A percentile compares a stretch with the other conserved stretches of the same genome.
phyloP scores from a whole-genome alignment of 1,140 invertebrate genomes.

The Psix sp. region DNA sequence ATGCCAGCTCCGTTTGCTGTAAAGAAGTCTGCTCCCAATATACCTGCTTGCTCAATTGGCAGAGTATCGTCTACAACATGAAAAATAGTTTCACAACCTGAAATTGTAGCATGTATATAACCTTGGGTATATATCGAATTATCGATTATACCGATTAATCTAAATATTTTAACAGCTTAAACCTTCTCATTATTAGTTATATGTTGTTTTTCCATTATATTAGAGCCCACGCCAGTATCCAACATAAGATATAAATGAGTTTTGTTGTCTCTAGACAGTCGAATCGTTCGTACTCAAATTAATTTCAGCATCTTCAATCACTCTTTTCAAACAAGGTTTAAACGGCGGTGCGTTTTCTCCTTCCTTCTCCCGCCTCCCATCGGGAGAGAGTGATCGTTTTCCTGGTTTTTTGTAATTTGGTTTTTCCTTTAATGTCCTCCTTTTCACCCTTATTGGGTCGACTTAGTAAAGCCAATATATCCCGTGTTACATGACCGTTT shows the following conservation, averaged over 20 bases:
- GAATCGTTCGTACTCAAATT: constrained; percentile 5
- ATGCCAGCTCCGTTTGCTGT: constrained; percentile 4
- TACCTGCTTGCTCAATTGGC: constrained; percentile 12
- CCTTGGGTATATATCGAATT: constrained; percentile 5
- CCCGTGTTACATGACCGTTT: too few species aligned
- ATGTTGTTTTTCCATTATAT: constrained; percentile 4
- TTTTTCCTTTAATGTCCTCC: neutral
- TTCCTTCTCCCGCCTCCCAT: neutral
- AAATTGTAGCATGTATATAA: neutral
- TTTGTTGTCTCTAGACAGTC: neutral
- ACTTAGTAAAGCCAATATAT: too few species aligned
- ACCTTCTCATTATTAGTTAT: neutral
- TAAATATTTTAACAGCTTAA: constrained; percentile 1
- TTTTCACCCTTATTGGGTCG: too few species aligned
- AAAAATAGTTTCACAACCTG: constrained; percentile 11
- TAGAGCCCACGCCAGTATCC: constrained; percentile 11
- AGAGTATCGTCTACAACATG: constrained; percentile 8
- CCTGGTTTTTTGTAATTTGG: too few species aligned
- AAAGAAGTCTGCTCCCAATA: constrained; percentile 22
- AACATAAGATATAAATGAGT: constrained; percentile 4
- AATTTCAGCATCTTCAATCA: neutral
- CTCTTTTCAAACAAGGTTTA: neutral
- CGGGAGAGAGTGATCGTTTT: constrained; percentile 1
- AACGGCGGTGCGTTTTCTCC: neutral
- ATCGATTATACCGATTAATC: constrained; percentile 14